These are phyloP conservation scores for Capra hircus DNA, from an alignment of 2,113 vertebrate genomes.

Conservation along the genomic window DNA sequence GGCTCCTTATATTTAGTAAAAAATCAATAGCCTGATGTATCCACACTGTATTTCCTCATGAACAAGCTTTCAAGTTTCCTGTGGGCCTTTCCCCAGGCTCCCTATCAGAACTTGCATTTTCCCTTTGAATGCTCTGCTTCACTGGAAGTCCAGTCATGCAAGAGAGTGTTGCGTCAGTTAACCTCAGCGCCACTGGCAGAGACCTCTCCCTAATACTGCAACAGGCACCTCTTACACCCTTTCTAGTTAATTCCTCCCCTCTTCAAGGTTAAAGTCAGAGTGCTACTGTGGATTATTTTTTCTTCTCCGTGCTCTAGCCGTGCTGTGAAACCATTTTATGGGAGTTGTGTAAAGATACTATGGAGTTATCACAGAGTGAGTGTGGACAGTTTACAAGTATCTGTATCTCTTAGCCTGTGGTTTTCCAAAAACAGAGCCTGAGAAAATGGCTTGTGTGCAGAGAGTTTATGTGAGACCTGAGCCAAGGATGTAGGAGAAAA, in stretches of 20 bases:
- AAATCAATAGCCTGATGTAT: conserved; percentile 8
- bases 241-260: neutral
- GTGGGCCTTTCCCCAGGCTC: neutral
- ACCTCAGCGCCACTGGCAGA: neutral
- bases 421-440: neutral
- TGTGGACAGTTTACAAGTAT: neutral
- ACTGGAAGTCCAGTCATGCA: neutral
- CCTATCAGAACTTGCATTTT: conserved; percentile 5
- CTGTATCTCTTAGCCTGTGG: neutral
- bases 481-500: neutral
- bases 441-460: neutral
- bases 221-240: neutral
- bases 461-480: neutral
- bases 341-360: neutral
- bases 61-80: conserved; percentile 11
- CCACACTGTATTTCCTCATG: neutral
- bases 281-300: neutral
- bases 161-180: neutral
- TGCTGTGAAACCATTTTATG: neutral
- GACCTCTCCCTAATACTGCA: neutral
- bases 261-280: neutral
- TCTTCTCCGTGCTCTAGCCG: neutral
- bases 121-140: neutral
- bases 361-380: neutral
- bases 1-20: neutral